Evolutionary conservation across 2,888 invertebrate genomes (phyloP).

Genomic region (Antheraea yamamai): DNA sequence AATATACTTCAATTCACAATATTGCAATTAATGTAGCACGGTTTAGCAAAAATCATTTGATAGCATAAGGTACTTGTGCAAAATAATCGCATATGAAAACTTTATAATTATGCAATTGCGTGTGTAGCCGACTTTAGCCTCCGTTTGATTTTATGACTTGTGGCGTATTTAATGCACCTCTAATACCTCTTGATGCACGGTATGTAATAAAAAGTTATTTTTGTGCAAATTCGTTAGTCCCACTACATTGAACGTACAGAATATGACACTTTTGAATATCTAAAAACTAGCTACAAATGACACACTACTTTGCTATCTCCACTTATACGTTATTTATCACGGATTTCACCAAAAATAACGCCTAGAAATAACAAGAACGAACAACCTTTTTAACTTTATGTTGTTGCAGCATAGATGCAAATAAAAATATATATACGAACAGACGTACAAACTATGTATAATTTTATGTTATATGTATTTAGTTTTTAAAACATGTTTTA

Average conservation of each 20-base stretch:
- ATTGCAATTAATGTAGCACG: too few relatives aligned
- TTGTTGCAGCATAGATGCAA: neutral
- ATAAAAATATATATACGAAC: neutral
- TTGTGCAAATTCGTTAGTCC: too few relatives aligned
- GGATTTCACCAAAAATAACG: neutral
- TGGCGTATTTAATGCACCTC: neutral
- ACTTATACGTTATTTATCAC: neutral
- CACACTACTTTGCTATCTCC: neutral
- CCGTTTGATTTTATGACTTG: neutral
- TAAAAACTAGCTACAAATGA: neutral
- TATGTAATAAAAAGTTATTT: too few relatives aligned
- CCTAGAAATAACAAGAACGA: neutral
- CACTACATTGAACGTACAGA: too few relatives aligned
- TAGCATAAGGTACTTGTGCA: neutral
- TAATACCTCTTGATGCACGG: neutral
- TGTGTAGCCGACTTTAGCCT: constrained; percentile 1
- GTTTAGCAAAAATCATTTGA: too few relatives aligned
- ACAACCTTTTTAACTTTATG: neutral
- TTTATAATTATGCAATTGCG: neutral
- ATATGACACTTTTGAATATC: too few relatives aligned
- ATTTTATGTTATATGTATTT: neutral
- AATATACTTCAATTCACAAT: too few relatives aligned
- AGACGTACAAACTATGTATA: neutral
- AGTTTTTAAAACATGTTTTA: neutral
- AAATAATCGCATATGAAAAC: constrained; percentile 1